Evolutionary conservation across 2,888 invertebrate genomes (phyloP).

Genomic region (Amaurobius ferox): DNA sequence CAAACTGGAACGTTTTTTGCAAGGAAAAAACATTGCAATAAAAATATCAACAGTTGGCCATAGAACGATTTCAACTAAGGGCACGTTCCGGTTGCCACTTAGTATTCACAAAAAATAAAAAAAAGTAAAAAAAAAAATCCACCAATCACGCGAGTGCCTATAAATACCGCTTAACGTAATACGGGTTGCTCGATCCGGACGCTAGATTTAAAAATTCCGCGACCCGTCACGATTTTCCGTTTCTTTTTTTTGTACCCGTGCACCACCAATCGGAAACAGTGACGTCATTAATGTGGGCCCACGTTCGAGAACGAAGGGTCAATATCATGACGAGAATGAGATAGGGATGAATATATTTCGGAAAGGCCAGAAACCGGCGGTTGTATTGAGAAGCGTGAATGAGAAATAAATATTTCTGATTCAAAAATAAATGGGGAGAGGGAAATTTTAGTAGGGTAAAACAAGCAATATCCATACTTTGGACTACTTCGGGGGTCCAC

Average conservation of each 20-base stretch:
- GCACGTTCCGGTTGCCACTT: not conserved
- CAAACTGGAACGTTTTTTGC: not conserved
- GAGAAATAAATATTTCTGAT: too few species aligned
- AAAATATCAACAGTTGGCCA: not conserved
- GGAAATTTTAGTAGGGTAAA: too few species aligned
- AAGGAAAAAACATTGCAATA: not conserved
- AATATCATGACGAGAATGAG: not conserved
- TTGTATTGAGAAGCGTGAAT: too few species aligned
- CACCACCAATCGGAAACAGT: not conserved
- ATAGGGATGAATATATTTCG: not conserved
- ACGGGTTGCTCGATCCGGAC: not conserved
- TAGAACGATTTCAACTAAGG: not conserved
- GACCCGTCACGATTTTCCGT: not conserved
- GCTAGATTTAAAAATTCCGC: not conserved
- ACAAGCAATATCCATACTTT: too few species aligned
- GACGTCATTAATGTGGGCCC: not conserved
- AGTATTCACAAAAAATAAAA: not conserved
- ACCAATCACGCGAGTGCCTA: not conserved
- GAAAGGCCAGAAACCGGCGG: too few species aligned
- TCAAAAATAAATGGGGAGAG: too few species aligned
- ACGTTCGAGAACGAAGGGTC: not conserved
- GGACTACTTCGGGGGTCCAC: too few species aligned
- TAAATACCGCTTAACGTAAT: conserved; percentile 14
- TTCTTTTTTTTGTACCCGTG: not conserved
- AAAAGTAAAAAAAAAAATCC: too few species aligned